Evolutionary conservation across 2,113 vertebrate species (phyloP), one percentile per base, ranked within the genome.

Genomic region (Nettapus auritus): DNA sequence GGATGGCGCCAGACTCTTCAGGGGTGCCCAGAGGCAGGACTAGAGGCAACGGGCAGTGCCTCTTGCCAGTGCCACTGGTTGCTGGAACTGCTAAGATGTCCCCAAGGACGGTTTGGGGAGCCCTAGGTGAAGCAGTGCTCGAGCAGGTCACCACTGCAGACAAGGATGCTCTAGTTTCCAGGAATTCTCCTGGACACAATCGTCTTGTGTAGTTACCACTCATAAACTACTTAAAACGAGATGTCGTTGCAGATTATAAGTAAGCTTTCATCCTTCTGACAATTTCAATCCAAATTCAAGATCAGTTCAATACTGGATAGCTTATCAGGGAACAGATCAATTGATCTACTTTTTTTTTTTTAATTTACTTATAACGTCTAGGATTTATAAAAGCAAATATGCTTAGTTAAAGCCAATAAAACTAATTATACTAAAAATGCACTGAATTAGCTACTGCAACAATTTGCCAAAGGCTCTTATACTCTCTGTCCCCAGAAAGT

Each of bases 191-290:
- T 22, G 15, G 56, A 42, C 25, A 69, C 22, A 34, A 81, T 6
- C 40, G 66, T 10, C 9, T 11, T 34, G 25, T 5, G 14, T 16
- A 46, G 34, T 7, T 40, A 80, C 0, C 8, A 1, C 23, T 62
- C 44, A 60, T 20, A 33, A 70, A 70, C 20, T 60, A 31, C 62
- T 75, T 34, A 9, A 3, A 22, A 75, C 22, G 8, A 38, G 23
- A 56, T 44, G 13, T 42, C 10, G 16, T 34, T 20, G 67, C 17
- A 31, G 42, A 48, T 31, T 53, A 5, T 42, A 76, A 81, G 25
- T 23, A 67, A 3, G 15, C 4, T 67, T 91, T 38, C 28, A 34
- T 60, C 8, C 48, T 89, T 59, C 46, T 69, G 14, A 42, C 1
- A 3, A 48, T 42, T 82, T 36, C 63, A 57, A 73, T 29, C 15